Conservation (phyloP, 2,888 invertebrate genomes). For the Apamea anceps region DNA sequence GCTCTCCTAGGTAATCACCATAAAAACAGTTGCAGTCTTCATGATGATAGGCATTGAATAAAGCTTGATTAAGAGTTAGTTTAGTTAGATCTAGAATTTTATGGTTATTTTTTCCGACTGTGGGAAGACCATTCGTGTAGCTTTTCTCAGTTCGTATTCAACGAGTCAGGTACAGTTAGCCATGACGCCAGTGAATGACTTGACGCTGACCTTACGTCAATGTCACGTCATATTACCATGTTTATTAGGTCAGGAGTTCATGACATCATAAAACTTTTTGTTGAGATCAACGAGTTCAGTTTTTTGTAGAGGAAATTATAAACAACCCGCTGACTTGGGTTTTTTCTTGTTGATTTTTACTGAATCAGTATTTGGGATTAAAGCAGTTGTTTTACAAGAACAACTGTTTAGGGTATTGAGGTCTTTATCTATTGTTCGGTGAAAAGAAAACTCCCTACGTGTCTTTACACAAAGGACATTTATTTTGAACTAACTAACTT, state of each 20-base stretch:
- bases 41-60: not conserved
- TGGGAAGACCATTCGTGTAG: not conserved
- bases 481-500: no score
- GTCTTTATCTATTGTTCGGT: no score
- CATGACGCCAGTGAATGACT: slow-evolving; percentile 23
- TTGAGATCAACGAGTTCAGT: slow-evolving; percentile 11
- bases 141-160: not conserved
- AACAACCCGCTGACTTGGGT: not conserved
- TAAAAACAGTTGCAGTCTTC: not conserved
- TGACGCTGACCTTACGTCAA: slow-evolving; percentile 40
- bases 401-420: no score
- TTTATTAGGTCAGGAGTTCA: slow-evolving; percentile 55
- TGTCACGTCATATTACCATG: slow-evolving; percentile 49
- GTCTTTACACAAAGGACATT: no score
- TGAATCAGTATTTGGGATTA: not conserved
- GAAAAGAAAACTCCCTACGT: no score
- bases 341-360: not conserved
- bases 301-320: not conserved
- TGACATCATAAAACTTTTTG: slow-evolving; percentile 43
- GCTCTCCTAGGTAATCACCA: not conserved
- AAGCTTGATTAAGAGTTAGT: not conserved
- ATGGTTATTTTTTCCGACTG: not conserved
- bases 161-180: slow-evolving; percentile 5
- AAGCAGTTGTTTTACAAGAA: no score
- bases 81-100: not conserved